These are phyloP conservation scores for Drosophila quadrilineata DNA, from an alignment of 1,140 invertebrate species.

Conservation along the genomic window DNA sequence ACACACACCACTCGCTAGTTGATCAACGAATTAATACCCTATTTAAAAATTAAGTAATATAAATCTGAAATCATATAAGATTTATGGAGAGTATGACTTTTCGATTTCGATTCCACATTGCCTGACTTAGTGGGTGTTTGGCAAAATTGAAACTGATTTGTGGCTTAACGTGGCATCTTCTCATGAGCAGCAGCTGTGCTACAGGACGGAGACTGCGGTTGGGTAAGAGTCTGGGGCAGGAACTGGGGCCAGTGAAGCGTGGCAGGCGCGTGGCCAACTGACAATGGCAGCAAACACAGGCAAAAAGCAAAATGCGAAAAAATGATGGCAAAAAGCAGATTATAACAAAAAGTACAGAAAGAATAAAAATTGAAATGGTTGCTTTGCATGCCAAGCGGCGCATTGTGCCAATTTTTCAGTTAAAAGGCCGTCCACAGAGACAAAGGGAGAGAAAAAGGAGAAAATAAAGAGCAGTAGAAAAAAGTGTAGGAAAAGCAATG, in stretches of 20 bases:
- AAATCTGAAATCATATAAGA: too few relatives aligned
- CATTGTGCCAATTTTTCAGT: constrained; percentile 75
- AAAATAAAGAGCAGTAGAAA: constrained; percentile 45
- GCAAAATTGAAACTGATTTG: constrained; percentile 56
- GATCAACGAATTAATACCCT: neutral
- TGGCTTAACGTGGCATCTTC: constrained; percentile 32
- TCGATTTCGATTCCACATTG: too few relatives aligned
- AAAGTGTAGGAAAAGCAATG: constrained; percentile 57
- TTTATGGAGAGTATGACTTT: too few relatives aligned
- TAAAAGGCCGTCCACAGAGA: constrained; percentile 51
- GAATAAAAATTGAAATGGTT: constrained; percentile 56
- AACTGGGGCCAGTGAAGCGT: constrained; percentile 47
- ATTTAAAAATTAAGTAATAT: neutral
- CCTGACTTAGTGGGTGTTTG: neutral
- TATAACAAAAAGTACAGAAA: constrained; percentile 8
- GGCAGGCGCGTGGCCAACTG: constrained; percentile 71
- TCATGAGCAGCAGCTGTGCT: constrained; percentile 44
- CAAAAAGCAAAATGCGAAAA: constrained; percentile 38
- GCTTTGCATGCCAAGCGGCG: constrained; percentile 71
- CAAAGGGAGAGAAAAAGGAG: neutral
- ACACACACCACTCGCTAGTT: neutral
- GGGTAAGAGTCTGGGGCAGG: neutral
- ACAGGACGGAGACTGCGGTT: neutral
- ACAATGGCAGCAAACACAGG: constrained; percentile 63
- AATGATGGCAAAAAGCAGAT: neutral